Base-by-base conservation (phyloP, 1,140 invertebrate species). In the Drosophila insularis region DNA sequence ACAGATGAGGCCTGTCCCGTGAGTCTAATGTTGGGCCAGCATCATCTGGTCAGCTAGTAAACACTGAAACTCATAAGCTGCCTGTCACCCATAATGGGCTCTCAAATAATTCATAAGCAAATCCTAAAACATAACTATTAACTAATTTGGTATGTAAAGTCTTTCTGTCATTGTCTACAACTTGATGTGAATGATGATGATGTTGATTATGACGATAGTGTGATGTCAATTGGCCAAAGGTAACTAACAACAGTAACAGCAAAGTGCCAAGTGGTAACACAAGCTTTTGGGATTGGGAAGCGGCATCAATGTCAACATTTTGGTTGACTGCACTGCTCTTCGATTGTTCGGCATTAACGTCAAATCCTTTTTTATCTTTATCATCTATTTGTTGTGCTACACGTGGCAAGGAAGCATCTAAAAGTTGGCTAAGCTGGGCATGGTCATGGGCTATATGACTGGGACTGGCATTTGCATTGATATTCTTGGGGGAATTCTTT, bases 131-230 rank as follows among this genome's bases (percentile, higher is more conserved):
- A 90, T 81, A 80, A 80, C 78, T 87, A 90, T 82, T 74, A 82
- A 87, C 87, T 84, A 87, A 87, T 90, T 90, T 84, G 82, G 80
- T 90, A 87, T 74, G 80, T 74, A 90, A 90, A 90, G 80, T 90
- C 84, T 89, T 89, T 75, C 68, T 89, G 85, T 89, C 76, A 68
- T 81, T 90, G 70, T 79, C 81, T 70, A 68, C 70, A 81, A 78
- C 67, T 68, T 69, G 64, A 70, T 79, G 76, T 68, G 58, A 55
- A 71, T 76, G 58, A 27, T 27, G 27, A 27, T 27, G 60, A 71
- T 76, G 58, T n/a, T n/a, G n/a, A n/a, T n/a, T n/a, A 72, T 65
- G 64, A 68, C 63, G 69, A 72, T 63, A 54, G 55, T 60, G 68
- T 67, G 62, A 55, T 53, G 53, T 65, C 61, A 71, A 79, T 35